Percentiles rank a stretch among this genome's conserved stretches.
These are phyloP conservation scores for Ectemnius lituratus DNA, from an alignment of 2,888 invertebrate genomes.

Conservation along the genomic window DNA sequence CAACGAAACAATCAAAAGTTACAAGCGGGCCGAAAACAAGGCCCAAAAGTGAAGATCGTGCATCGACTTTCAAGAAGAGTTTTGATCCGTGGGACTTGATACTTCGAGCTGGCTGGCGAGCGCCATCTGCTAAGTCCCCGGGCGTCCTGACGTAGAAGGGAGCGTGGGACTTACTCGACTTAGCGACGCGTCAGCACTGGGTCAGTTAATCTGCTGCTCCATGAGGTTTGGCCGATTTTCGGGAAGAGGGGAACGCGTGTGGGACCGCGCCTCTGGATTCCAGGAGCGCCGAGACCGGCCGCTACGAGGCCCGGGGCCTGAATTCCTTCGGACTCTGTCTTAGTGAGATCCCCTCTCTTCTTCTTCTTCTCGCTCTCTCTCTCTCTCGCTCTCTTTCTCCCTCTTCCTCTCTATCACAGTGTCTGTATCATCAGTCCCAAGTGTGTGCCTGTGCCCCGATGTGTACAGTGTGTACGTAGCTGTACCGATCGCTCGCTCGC, in stretches of 20 bases:
- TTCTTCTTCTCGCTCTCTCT: neutral
- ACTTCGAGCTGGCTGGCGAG: conserved; percentile 5
- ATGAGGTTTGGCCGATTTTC: conserved; percentile 42
- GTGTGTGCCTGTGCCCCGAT: no score
- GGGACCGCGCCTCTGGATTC: conserved; percentile 71
- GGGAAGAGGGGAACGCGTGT: conserved; percentile 45
- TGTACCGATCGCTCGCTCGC: no score
- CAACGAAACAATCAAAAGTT: no score
- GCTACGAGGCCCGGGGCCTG: conserved; percentile 20
- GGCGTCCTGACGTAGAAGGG: neutral
- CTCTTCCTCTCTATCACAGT: no score
- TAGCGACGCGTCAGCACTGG: conserved; percentile 1
- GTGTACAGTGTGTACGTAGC: no score
- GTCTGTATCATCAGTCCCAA: no score
- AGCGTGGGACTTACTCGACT: conserved; percentile 1
- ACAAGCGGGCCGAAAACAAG: neutral
- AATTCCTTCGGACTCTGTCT: conserved; percentile 29
- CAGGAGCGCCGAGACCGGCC: conserved; percentile 60
- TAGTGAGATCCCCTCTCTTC: conserved; percentile 15
- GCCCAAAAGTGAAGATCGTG: no score
- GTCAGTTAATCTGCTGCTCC: conserved; percentile 6
- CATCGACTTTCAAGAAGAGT: no score
- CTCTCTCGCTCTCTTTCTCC: no score
- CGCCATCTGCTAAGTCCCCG: conserved; percentile 37
- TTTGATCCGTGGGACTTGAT: neutral